Percentiles rank a stretch among this genome's conserved stretches.
phyloP scores from a whole-genome alignment of 2,113 vertebrate genomes.

The Columbina picui region DNA sequence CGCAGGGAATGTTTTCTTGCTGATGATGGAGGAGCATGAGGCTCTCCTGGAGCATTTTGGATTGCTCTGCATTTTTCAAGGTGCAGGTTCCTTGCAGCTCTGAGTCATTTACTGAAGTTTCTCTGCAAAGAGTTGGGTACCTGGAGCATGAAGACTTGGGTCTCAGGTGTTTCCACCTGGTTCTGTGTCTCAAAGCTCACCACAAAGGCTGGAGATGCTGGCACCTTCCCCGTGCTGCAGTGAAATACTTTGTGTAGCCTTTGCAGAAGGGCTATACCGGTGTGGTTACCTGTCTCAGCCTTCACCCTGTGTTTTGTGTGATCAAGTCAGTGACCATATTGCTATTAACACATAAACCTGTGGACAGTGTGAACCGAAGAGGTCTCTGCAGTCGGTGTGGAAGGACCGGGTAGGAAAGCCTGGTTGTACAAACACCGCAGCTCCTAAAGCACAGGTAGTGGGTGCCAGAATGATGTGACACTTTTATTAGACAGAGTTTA shows the following conservation, averaged over 20 bases:
- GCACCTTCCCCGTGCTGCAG: background rate
- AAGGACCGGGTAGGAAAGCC: background rate
- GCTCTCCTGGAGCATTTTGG: background rate
- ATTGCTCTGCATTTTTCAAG: background rate
- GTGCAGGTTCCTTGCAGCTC: background rate
- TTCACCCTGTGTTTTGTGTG: background rate
- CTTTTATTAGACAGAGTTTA: background rate
- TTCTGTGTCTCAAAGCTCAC: background rate
- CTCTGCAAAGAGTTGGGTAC: background rate
- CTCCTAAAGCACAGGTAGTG: background rate
- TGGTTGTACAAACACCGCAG: accelerated
- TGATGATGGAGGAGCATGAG: accelerated
- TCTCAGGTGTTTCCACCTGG: background rate
- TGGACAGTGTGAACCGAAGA: accelerated
- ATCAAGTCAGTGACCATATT: accelerated
- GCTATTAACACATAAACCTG: background rate
- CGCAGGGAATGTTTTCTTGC: background rate
- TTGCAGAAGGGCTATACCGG: background rate
- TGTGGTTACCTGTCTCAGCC: accelerated
- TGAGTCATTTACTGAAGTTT: background rate
- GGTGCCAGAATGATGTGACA: background rate
- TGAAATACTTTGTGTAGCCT: background rate
- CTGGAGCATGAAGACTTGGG: background rate
- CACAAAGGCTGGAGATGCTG: background rate
- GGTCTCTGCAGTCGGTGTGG: background rate